These are phyloP conservation scores for Rana temporaria DNA, from an alignment of 2,113 vertebrate species.

Conservation along the genomic window DNA sequence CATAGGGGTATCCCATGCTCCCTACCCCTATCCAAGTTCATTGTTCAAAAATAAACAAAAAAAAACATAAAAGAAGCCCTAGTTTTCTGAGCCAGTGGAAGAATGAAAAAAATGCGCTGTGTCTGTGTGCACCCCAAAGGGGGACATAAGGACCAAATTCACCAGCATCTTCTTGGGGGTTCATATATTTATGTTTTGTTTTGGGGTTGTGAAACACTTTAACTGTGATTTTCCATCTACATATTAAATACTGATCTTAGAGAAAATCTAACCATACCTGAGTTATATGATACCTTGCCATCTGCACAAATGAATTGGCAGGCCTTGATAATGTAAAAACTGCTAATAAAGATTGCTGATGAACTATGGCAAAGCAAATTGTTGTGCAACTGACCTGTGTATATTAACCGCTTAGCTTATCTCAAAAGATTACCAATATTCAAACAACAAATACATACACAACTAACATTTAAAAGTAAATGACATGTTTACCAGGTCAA, in stretches of 20 bases:
- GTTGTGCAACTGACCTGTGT: neutral
- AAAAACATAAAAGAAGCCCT: too few species aligned
- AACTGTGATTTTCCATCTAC: neutral
- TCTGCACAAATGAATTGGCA: neutral
- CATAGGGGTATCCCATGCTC: too few species aligned
- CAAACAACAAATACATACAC: neutral
- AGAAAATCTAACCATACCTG: neutral
- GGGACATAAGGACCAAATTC: too few species aligned
- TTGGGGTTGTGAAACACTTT: too few species aligned
- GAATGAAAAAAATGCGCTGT: too few species aligned
- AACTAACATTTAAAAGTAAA: neutral
- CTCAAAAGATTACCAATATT: neutral
- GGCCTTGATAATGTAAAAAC: conserved; percentile 1
- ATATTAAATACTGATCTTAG: neutral
- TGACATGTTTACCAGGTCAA: neutral
- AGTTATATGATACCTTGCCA: neutral
- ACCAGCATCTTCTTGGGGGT: too few species aligned
- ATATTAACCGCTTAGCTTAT: neutral
- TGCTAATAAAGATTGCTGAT: conserved; percentile 5
- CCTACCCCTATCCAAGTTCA: too few species aligned
- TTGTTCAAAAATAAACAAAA: too few species aligned
- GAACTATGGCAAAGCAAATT: neutral
- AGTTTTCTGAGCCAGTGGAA: too few species aligned
- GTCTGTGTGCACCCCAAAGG: too few species aligned
- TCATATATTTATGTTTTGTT: too few species aligned